Percentiles rank a stretch among this genome's conserved stretches.
Conservation (phyloP, 2,113 vertebrate genomes). For the Ictidomys tridecemlineatus region DNA sequence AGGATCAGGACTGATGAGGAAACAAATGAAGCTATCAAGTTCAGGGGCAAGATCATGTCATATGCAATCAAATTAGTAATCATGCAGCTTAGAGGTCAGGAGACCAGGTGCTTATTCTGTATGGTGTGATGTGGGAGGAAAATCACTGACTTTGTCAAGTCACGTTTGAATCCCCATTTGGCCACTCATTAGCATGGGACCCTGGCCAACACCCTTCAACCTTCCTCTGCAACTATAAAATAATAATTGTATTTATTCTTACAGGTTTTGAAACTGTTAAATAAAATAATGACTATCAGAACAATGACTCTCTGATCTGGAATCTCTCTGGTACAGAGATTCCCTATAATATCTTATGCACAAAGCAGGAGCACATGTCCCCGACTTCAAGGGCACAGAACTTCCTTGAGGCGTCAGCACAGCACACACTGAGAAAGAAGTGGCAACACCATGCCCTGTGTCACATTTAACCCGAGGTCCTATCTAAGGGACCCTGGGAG, state of each 20-base stretch:
- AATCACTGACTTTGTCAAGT: neutral
- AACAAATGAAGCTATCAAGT: neutral
- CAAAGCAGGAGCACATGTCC: neutral
- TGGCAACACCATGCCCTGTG: too few relatives aligned
- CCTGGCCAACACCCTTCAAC: neutral
- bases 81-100: neutral
- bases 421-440: neutral
- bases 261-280: neutral
- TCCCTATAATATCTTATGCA: neutral
- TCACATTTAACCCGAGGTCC: neutral
- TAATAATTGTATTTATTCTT: neutral
- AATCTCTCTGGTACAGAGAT: neutral
- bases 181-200: neutral
- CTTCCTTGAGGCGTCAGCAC: neutral
- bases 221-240: neutral
- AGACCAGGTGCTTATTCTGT: neutral
- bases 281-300: neutral
- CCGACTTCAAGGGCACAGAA: neutral
- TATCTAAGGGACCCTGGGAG: neutral
- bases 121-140: neutral
- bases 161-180: neutral
- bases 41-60: neutral
- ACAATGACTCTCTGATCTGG: neutral
- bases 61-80: neutral
- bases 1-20: neutral